Evolutionary conservation across 2,797 vertebrate species (phyloP), one percentile per base, ranked within the genome.

Genomic region (Hephaestus fuliginosus): DNA sequence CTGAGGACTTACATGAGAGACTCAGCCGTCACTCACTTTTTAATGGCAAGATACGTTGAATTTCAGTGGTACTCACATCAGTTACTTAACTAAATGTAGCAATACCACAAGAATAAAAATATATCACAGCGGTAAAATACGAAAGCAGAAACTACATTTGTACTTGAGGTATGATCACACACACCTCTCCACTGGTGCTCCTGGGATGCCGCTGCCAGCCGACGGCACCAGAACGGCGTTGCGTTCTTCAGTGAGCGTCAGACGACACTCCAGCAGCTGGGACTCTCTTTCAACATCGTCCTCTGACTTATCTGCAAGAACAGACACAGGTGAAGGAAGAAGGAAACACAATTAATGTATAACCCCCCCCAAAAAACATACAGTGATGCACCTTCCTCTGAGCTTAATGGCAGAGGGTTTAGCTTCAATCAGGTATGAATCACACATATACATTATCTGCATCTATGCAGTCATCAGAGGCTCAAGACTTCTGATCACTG

Each of bases 201-300:
- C 98, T 0, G 98, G 98, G 81, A 99, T 99, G 1, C 97, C 98
- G 8, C 98, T 99, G 86, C 98, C 98, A 1, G 97, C 96, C 4
- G 97, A 97, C 18, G 98, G 98, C 73, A 99, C 97, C 95, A 99
- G 95, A 0, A 99, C 97, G 0, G 98, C 96, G 0, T 99, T 99
- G 12, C 98, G 96, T 55, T 99, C 98, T 55, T 99, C 98, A 0
- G 98, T 99, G 0, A 99, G 95, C 0, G 98, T 99, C 70, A 99
- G 87, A 2, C 98, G 96, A 91, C 97, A 97, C 91, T 99, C 98
- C 17, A 99, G 84, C 56, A 99, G 95, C 87, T 99, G 98, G 0
- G 97, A 97, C 84, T 99, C 98, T 0, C 97, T 90, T 61, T 99
- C 98, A 0, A 96, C 91, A 4, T 99, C 98, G 0, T 99, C 98